Evolutionary conservation across 2,797 vertebrate genomes (phyloP).

Genomic region (Muscicapa comitata): DNA sequence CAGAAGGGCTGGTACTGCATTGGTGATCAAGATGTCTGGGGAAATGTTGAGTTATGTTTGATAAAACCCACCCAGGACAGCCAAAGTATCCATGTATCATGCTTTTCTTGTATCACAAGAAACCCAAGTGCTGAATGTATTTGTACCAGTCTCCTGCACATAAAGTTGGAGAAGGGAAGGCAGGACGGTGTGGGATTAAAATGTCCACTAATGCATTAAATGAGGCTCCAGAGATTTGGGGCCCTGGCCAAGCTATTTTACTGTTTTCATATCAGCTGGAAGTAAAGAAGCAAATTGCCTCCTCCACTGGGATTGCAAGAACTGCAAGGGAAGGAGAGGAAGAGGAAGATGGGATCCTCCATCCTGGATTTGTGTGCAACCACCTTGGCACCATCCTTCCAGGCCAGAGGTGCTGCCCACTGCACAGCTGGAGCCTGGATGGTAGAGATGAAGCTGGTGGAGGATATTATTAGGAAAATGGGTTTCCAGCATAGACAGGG

Average conservation of each 20-base stretch:
- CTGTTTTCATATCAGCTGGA: neutral
- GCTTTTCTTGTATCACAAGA: neutral
- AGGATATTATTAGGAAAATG: neutral
- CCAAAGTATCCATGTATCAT: neutral
- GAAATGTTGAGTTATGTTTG: neutral
- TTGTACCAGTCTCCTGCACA: neutral
- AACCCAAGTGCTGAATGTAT: neutral
- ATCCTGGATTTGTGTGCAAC: neutral
- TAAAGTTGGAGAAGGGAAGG: neutral
- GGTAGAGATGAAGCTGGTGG: neutral
- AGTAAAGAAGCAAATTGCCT: neutral
- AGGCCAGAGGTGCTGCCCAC: neutral
- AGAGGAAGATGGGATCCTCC: neutral
- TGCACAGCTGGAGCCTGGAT: neutral
- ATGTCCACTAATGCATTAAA: neutral
- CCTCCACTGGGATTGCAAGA: accelerated
- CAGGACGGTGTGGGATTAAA: neutral
- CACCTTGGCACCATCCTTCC: neutral
- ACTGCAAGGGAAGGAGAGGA: neutral
- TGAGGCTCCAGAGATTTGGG: neutral
- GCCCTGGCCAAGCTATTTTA: neutral
- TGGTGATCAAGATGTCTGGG: neutral
- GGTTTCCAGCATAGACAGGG: neutral
- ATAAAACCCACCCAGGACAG: neutral
- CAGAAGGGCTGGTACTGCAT: conserved; percentile 14